Evolutionary conservation across 2,888 invertebrate species (phyloP).

Genomic region (Buathra laborator): DNA sequence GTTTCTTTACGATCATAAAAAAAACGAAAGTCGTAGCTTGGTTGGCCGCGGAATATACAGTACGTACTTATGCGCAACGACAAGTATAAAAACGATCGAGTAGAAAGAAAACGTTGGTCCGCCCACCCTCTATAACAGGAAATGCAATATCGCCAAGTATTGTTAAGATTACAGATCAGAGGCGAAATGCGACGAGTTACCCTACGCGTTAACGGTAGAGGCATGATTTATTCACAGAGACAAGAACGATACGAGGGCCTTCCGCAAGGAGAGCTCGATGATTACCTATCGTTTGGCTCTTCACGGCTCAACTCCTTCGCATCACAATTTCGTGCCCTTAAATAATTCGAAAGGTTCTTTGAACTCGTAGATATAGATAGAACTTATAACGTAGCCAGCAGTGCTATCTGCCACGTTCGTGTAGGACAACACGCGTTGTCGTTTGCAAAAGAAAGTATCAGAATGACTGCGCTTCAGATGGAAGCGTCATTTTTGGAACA

Average conservation of each 20-base stretch:
- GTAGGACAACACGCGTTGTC: background rate
- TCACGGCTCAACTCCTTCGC: background rate
- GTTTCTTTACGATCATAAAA: background rate
- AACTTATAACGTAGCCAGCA: too few species aligned
- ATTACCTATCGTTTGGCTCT: background rate
- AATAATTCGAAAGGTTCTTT: background rate
- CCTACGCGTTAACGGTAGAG: background rate
- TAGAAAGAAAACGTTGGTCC: background rate
- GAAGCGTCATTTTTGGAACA: background rate
- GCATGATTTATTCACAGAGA: conserved; percentile 2
- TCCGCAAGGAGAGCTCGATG: background rate
- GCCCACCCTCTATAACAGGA: background rate
- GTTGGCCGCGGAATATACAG: background rate
- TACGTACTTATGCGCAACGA: background rate
- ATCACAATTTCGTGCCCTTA: background rate
- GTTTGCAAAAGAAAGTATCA: background rate
- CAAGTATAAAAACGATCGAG: background rate
- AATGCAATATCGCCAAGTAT: too few species aligned
- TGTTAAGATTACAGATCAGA: background rate
- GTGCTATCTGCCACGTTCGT: background rate
- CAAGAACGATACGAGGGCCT: background rate
- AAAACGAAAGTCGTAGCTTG: background rate
- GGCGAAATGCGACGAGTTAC: background rate
- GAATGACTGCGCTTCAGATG: background rate
- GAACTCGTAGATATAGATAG: background rate